phyloP scores from a whole-genome alignment of 2,888 invertebrate species.

The Melangyna quadrimaculata region DNA sequence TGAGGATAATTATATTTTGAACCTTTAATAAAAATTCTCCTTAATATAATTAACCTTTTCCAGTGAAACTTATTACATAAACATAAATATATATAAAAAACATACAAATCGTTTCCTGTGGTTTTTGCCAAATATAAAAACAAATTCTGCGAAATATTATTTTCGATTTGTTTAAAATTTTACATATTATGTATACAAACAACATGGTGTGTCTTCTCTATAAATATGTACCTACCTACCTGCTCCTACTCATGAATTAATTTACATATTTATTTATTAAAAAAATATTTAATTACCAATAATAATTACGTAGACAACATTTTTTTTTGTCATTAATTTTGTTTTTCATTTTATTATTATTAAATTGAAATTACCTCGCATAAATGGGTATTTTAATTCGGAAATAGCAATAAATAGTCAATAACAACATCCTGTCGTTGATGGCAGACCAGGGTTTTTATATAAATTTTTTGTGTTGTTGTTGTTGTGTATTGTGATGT shows the following conservation, averaged over 20 bases:
- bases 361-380: constrained; percentile 50
- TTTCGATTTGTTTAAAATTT: not conserved
- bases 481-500: not conserved
- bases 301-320: not conserved
- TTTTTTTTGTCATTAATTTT: not conserved
- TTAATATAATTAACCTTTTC: not conserved
- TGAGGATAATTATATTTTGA: too few species aligned
- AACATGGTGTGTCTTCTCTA: not conserved
- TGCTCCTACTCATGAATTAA: not conserved
- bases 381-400: constrained; percentile 29
- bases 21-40: not conserved
- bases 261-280: not conserved
- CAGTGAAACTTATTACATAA: not conserved
- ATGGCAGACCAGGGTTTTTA: not conserved
- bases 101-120: constrained; percentile 10
- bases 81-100: constrained; percentile 16
- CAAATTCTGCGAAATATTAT: not conserved
- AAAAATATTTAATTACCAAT: constrained; percentile 37
- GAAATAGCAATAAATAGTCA: constrained; percentile 35
- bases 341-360: constrained; percentile 19
- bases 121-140: not conserved
- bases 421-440: not conserved
- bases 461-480: not conserved
- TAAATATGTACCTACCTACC: not conserved
- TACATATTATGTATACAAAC: not conserved